Evolutionary conservation across 2,888 invertebrate genomes (phyloP).

Genomic region (Eristalis arbustorum): DNA sequence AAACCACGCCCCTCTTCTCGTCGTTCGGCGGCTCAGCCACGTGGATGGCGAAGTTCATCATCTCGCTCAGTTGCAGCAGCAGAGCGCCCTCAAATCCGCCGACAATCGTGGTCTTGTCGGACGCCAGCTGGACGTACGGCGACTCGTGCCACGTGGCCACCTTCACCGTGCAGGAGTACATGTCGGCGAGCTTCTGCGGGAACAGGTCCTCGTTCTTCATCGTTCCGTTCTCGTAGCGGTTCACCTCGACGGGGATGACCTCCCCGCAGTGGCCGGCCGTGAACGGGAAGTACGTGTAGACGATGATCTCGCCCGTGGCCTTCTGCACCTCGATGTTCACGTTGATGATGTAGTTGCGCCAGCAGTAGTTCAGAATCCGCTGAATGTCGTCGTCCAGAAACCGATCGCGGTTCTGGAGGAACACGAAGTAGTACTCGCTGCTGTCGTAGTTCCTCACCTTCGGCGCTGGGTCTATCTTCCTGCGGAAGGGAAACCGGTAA

Average conservation of each 20-base stretch:
- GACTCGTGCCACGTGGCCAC: slow-evolving; percentile 25
- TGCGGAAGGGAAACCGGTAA: slow-evolving; percentile 8
- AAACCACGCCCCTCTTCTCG: slow-evolving; percentile 9
- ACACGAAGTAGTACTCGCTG: slow-evolving; percentile 75
- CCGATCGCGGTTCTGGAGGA: slow-evolving; percentile 73
- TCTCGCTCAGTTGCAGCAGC: slow-evolving; percentile 64
- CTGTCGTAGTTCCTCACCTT: slow-evolving; percentile 72
- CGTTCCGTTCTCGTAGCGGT: slow-evolving; percentile 69
- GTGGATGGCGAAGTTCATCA: slow-evolving; percentile 73
- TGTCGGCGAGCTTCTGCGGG: slow-evolving; percentile 73
- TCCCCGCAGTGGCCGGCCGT: slow-evolving; percentile 67
- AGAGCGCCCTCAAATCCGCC: slow-evolving; percentile 72
- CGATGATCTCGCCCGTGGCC: slow-evolving; percentile 72
- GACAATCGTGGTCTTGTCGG: slow-evolving; percentile 15
- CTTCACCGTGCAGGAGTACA: slow-evolving; percentile 57
- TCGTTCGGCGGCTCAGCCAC: slow-evolving; percentile 38
- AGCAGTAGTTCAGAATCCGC: slow-evolving; percentile 74
- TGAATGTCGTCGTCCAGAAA: slow-evolving; percentile 72
- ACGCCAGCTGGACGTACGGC: slow-evolving; percentile 10
- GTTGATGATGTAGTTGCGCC: slow-evolving; percentile 74
- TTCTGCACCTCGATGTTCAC: slow-evolving; percentile 75
- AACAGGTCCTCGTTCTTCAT: slow-evolving; percentile 71
- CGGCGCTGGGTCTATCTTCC: slow-evolving; percentile 72
- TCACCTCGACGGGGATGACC: slow-evolving; percentile 68
- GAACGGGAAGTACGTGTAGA: slow-evolving; percentile 76